Conservation (phyloP, 2,113 vertebrate genomes). For the Athene noctua region DNA sequence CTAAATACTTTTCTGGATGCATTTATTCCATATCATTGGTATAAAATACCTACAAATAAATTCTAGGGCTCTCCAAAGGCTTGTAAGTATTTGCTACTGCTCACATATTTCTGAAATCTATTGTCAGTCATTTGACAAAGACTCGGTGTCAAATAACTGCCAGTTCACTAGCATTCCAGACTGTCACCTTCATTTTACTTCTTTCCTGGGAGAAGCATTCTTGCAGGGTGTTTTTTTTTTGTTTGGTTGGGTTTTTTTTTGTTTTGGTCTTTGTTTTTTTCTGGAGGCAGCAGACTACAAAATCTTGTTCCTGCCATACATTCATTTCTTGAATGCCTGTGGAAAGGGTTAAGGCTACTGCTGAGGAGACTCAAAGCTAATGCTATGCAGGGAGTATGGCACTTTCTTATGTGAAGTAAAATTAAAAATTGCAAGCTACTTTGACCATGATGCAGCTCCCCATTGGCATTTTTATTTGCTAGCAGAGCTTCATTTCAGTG, state of each 20-base stretch:
- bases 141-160: background rate
- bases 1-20: background rate
- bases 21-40: background rate
- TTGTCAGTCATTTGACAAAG: constrained; percentile 15
- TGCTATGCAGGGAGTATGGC: background rate
- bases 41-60: background rate
- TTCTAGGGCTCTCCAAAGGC: background rate
- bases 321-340: background rate
- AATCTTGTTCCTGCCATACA: background rate
- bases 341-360: background rate
- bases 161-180: background rate
- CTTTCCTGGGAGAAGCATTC: background rate
- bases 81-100: background rate
- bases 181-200: background rate
- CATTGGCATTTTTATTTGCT: background rate
- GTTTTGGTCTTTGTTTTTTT: background rate
- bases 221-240: background rate
- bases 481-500: background rate
- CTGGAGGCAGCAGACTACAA: background rate
- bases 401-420: background rate
- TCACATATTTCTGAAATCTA: background rate
- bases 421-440: background rate
- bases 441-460: background rate
- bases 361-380: background rate
- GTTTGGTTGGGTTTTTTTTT: background rate